Conservation (phyloP, 1,140 invertebrate species). For the Drosophila sturtevanti region DNA sequence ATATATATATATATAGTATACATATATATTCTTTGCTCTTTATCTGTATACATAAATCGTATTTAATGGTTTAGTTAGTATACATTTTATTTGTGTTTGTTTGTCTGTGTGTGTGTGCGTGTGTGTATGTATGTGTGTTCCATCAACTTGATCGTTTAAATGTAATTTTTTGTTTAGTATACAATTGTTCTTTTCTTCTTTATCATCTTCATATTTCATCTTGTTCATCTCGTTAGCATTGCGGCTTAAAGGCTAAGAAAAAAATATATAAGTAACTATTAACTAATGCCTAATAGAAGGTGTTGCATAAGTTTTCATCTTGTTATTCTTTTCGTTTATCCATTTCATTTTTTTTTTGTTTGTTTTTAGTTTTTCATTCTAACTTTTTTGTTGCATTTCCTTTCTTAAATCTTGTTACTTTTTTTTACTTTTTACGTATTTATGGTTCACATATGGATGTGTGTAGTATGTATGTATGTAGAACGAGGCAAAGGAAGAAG, state of each 20-base stretch:
- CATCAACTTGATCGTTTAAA: not conserved
- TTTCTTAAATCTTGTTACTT: not conserved
- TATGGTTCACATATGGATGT: conserved; percentile 10
- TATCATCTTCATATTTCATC: not conserved
- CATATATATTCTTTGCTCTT: not conserved
- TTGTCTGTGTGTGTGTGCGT: not conserved
- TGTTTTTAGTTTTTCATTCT: not conserved
- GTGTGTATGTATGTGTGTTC: not conserved
- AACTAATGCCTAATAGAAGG: conserved; percentile 9
- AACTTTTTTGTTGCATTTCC: not conserved
- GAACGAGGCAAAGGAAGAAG: not conserved
- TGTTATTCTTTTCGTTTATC: not conserved
- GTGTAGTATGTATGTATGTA: no score
- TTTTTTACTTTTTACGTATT: conserved; percentile 3
- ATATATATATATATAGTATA: not conserved
- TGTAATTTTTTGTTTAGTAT: conserved; percentile 13
- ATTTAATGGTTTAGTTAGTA: not conserved
- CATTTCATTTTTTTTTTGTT: not conserved
- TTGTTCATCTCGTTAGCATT: not conserved
- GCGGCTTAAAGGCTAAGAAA: conserved; percentile 11
- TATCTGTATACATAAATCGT: conserved; percentile 8
- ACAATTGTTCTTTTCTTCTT: conserved; percentile 11
- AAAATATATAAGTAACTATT: conserved; percentile 20
- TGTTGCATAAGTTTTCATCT: conserved; percentile 4
- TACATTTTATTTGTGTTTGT: not conserved